Base-by-base conservation (phyloP, 1,140 invertebrate species). In the Zaprionus gabonicus region DNA sequence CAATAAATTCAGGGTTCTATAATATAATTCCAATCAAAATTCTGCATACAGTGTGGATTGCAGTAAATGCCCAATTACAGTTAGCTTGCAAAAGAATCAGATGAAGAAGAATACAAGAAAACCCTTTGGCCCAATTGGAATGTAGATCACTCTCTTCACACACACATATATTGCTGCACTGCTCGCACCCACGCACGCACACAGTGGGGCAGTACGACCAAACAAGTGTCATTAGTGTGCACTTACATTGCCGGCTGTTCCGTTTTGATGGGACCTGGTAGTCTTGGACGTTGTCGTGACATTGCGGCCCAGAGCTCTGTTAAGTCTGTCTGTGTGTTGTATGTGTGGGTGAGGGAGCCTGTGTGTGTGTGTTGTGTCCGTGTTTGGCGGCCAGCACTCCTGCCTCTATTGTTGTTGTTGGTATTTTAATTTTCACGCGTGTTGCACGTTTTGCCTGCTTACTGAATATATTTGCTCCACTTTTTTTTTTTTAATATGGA, bases 161-260 rank as follows among this genome's bases (percentile, higher is more conserved):
- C 7, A 34, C 31, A 34, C 9, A 15, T n/a, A 34, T 67, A 46
- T 67, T 20, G 64, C 31, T 3, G 7, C 15, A 58, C 64, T 67
- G 36, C 20, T 71, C 15, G 41, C 15, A 38, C 53, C 17, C 23
- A 70, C 28, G 31, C 51, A 38, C 13, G n/a, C 38, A 41, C 38
- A 41, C 38, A 41, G 1, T 34, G 31, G 31, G 31, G 38, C 38
- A 41, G 15, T 15, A 7, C 5, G 15, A 6, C 15, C 38, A 25
- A 75, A 70, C 74, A 76, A 72, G 57, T 64, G 56, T 72, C 63
- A 75, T 62, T 62, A 65, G 7, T 53, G 57, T 73, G 44, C 68
- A 87, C 83, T 90, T 84, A 88, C 84, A 88, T 71, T 46, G 85
- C 60, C 76, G 84, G 75, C 15, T 81, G 74, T 72, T 62, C 58